These are phyloP conservation scores for Lacerta agilis DNA, from an alignment of 2,797 vertebrate genomes.

Conservation along the genomic window DNA sequence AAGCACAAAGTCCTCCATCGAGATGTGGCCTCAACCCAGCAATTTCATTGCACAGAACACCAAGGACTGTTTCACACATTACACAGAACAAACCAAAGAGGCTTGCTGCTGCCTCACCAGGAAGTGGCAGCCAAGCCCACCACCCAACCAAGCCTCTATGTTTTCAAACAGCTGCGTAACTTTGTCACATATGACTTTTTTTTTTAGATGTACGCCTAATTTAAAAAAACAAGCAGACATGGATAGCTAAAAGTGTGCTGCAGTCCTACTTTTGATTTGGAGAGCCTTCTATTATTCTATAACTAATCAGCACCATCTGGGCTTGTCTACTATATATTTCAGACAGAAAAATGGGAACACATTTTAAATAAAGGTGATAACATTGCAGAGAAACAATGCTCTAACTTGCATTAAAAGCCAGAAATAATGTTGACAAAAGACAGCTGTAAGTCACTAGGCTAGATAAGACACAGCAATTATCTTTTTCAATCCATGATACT, in stretches of 20 bases:
- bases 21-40: not conserved
- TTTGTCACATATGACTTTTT: not conserved
- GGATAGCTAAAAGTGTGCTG: not conserved
- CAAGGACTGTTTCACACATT: not conserved
- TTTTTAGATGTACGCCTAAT: not conserved
- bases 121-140: not conserved
- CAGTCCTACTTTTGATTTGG: not conserved
- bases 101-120: not conserved
- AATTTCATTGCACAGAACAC: not conserved
- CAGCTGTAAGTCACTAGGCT: constrained; percentile 10
- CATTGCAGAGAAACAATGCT: not conserved
- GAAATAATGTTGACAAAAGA: not conserved
- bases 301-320: not conserved
- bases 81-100: not conserved
- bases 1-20: not conserved
- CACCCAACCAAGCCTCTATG: not conserved
- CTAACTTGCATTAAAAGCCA: not conserved
- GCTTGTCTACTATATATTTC: not conserved
- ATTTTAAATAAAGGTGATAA: not conserved
- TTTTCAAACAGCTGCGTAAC: not conserved
- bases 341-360: not conserved
- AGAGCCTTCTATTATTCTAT: not conserved
- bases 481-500: not conserved
- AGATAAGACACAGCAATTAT: constrained; percentile 2
- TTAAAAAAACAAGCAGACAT: not conserved